phyloP scores from a whole-genome alignment of 2,797 vertebrate genomes.

The Tokudaia tokunoshimensis region DNA sequence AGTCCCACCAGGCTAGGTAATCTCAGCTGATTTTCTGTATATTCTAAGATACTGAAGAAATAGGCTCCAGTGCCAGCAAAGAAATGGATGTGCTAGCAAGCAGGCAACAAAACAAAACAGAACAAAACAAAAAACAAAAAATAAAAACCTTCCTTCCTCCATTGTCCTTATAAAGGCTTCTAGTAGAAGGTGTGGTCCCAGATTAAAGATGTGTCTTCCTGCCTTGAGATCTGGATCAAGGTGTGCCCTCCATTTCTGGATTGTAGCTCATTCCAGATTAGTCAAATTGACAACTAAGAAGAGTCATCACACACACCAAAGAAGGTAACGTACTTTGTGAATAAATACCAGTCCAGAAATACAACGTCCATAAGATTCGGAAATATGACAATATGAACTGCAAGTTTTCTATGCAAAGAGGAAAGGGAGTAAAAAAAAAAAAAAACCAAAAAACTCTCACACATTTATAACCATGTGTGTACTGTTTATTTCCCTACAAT shows the following conservation, averaged over 20 bases:
- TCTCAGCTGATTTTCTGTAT: not conserved
- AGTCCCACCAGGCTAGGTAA: not conserved
- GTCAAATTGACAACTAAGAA: not conserved
- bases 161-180: not conserved
- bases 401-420: not conserved
- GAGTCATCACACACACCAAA: not conserved
- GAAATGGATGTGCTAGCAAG: not conserved
- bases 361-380: not conserved
- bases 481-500: slow-evolving; percentile 13
- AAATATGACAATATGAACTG: not conserved
- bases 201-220: not conserved
- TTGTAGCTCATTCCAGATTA: not conserved
- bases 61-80: not conserved
- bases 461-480: not conserved
- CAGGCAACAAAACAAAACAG: not conserved
- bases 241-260: not conserved
- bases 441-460: no score
- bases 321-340: not conserved
- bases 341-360: not conserved
- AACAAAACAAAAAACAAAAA: not conserved
- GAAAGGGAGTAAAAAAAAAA: not conserved
- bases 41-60: not conserved
- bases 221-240: not conserved
- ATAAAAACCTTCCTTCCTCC: not conserved
- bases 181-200: not conserved